phyloP scores from a whole-genome alignment of 2,113 vertebrate genomes.

The Leptocoma aspasia region DNA sequence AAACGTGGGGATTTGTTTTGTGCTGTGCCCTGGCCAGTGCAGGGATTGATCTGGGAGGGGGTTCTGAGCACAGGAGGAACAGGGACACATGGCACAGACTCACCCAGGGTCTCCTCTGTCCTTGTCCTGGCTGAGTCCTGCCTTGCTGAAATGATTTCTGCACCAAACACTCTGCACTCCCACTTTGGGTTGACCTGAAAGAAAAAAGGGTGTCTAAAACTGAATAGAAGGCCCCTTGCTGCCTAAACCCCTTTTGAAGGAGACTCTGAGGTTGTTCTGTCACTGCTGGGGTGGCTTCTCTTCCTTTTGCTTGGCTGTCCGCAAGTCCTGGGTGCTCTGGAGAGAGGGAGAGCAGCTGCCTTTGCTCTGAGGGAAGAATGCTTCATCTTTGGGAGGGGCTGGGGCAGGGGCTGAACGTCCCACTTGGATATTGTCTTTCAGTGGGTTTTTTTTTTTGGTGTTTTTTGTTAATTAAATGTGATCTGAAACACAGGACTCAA shows the following conservation, averaged over 20 bases:
- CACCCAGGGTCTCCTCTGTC: background rate
- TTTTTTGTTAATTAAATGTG: background rate
- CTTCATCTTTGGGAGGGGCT: background rate
- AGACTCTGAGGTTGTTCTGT: background rate
- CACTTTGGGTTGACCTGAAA: background rate
- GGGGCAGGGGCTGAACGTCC: background rate
- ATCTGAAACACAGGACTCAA: background rate
- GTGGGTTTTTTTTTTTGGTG: background rate
- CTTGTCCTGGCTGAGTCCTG: background rate
- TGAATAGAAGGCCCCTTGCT: fast-evolving
- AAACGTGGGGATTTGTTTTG: background rate
- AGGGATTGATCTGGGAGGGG: background rate
- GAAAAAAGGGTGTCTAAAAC: background rate
- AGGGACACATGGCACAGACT: fast-evolving
- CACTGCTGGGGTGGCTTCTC: background rate
- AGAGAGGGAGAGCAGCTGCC: background rate
- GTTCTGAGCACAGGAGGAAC: background rate
- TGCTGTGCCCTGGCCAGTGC: background rate
- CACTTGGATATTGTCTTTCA: background rate
- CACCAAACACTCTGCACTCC: background rate
- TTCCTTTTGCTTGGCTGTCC: background rate
- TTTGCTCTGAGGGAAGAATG: background rate
- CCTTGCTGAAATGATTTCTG: background rate
- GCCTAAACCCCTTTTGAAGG: background rate
- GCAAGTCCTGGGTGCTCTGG: background rate